Evolutionary conservation across 2,797 vertebrate species (phyloP).

Genomic region (Setipinna tenuifilis): DNA sequence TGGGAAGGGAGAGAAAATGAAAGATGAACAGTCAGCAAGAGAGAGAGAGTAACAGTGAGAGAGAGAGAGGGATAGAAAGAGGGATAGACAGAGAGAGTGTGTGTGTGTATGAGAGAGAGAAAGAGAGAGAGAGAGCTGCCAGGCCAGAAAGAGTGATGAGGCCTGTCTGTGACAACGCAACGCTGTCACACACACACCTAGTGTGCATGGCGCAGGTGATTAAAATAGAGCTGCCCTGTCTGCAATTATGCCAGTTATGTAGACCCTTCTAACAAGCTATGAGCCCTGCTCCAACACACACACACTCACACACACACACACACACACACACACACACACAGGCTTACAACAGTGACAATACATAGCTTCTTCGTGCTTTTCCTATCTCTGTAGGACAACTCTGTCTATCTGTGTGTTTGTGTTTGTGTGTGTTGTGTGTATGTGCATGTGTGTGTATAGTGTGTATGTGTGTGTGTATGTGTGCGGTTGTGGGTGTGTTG

Average conservation of each 20-base stretch:
- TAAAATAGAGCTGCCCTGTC: slow-evolving; percentile 37
- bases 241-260: slow-evolving; percentile 18
- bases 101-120: not conserved
- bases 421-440: not conserved
- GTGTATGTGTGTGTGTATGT: not conserved
- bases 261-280: not conserved
- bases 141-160: not conserved
- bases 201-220: not conserved
- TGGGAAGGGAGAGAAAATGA: no score
- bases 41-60: not conserved
- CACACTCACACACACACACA: slow-evolving; percentile 7
- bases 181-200: not conserved
- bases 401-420: no score
- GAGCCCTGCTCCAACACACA: not conserved
- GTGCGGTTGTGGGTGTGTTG: not conserved
- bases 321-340: not conserved
- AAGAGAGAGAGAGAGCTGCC: not conserved
- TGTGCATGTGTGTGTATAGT: not conserved
- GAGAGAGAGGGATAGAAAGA: not conserved
- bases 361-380: no score
- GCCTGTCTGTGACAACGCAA: not conserved
- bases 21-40: not conserved
- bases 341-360: not conserved
- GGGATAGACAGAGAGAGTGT: not conserved
- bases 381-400: no score